Base-by-base conservation (phyloP, 1,140 invertebrate genomes). In the Lithobius niger region DNA sequence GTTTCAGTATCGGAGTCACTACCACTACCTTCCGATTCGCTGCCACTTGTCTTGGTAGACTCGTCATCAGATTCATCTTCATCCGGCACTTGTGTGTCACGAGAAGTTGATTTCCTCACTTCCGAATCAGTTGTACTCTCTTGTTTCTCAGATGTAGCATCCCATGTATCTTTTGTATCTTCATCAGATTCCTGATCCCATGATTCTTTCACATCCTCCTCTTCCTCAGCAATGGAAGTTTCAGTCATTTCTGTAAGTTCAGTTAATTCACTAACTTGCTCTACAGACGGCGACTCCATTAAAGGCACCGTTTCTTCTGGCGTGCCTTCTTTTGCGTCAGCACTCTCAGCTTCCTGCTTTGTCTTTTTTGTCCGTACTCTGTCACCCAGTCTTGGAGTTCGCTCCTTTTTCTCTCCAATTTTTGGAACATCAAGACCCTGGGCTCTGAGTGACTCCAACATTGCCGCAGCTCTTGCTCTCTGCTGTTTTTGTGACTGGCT, bases 401-500 rank as follows among this genome's bases (percentile, higher is more conserved):
- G 81, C 43, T 61, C 60, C 52, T 50, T 53, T 63, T 83, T 83
- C 47, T 84, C 82, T 4, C 69, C 71, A 52, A 63, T 65, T 28
- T 63, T 62, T 4, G 76, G 79, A 48, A 83, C 76, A 64, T 86
- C 85, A 51, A 73, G 45, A 70, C 89, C 89, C 69, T 90, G 84
- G 26, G 84, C 86, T 72, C 89, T 89, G 27, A 93, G 72, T 2
- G 83, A 82, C 56, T 95, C 87, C 43, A 97, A 72, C 74, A 92
- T 81, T 36, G 86, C 86, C 68, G 91, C 83, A 1, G 88, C 86
- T 60, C 89, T 76, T 1, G 86, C 85, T 58, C 84, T 78, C 60
- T 92, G 89, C 61, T 88, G 84, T 66, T 88, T 91, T 66, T 98
- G 91, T 71, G 94, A 94, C 0, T 85, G 79, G 3, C 91, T 94